These are phyloP conservation scores for Caenorhabditis zanzibari DNA, from an alignment of 2,888 invertebrate genomes.

Conservation along the genomic window DNA sequence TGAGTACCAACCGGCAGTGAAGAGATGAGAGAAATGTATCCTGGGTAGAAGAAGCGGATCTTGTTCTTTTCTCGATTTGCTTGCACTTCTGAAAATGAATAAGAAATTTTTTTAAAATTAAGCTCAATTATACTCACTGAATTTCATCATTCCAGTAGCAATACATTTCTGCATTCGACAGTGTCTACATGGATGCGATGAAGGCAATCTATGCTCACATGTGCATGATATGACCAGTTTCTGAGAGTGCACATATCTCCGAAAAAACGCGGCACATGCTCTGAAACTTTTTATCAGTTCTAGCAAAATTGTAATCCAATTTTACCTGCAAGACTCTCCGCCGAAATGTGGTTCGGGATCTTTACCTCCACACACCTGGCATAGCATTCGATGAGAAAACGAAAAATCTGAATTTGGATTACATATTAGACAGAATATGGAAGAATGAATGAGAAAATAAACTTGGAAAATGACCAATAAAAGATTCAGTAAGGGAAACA, in stretches of 20 bases:
- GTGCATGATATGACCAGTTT: constrained; percentile 18
- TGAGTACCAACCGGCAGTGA: neutral
- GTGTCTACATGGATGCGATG: constrained; percentile 38
- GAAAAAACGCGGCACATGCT: constrained; percentile 53
- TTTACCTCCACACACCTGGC: constrained; percentile 34
- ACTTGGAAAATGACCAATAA: neutral
- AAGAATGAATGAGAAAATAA: neutral
- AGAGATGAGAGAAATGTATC: constrained; percentile 16
- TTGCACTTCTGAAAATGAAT: constrained; percentile 39
- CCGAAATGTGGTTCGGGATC: constrained; percentile 27
- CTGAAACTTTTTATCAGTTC: neutral
- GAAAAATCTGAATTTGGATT: neutral
- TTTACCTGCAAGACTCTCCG: constrained; percentile 25
- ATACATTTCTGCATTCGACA: constrained; percentile 43
- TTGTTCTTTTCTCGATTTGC: constrained; percentile 32
- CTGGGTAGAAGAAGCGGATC: constrained; percentile 10
- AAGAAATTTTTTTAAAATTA: neutral
- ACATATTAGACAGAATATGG: neutral
- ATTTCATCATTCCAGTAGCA: constrained; percentile 23
- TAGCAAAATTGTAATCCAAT: neutral
- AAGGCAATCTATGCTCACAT: constrained; percentile 1
- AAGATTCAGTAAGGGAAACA: neutral
- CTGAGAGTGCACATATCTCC: constrained; percentile 39
- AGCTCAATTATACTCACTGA: constrained; percentile 18
- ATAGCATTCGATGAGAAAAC: constrained; percentile 25